A percentile compares a stretch with the other conserved stretches of the same genome.
phyloP scores from a whole-genome alignment of 2,888 invertebrate genomes.

The Synanthedon tipuliformis region DNA sequence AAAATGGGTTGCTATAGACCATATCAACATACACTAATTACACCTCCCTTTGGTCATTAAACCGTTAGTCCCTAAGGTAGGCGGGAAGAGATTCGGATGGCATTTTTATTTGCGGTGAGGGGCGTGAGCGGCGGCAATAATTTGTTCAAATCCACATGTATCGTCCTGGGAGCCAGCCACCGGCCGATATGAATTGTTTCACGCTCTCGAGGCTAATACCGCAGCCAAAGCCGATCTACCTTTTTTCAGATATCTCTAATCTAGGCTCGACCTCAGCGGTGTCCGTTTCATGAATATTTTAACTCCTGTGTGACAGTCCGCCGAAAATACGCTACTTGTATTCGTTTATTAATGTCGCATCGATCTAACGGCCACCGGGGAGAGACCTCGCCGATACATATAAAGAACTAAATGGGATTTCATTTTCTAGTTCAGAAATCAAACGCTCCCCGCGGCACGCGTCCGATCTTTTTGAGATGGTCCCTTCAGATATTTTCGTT shows the following conservation, averaged over 20 bases:
- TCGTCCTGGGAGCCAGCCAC: not conserved
- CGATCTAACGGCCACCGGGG: conserved; percentile 38
- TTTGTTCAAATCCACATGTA: conserved; percentile 14
- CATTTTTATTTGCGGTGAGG: conserved; percentile 33
- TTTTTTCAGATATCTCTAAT: conserved; percentile 50
- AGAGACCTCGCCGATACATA: conserved; percentile 24
- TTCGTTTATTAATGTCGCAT: conserved; percentile 59
- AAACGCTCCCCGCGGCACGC: conserved; percentile 42
- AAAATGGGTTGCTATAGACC: conserved; percentile 12
- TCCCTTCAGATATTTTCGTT: conserved; percentile 35
- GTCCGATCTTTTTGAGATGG: conserved; percentile 30
- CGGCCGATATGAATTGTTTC: conserved; percentile 33
- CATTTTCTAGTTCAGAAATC: conserved; percentile 64
- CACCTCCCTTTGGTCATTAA: conserved; percentile 32
- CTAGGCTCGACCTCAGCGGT: conserved; percentile 33
- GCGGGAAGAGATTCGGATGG: conserved; percentile 30
- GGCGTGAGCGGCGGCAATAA: conserved; percentile 11
- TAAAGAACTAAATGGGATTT: conserved; percentile 51
- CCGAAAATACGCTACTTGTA: conserved; percentile 40
- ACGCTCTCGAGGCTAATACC: conserved; percentile 20
- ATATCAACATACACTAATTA: conserved; percentile 23
- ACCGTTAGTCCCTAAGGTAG: conserved; percentile 9
- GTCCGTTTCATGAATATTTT: conserved; percentile 59
- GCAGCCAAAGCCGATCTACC: conserved; percentile 26
- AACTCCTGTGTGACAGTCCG: conserved; percentile 42